Percentiles rank a stretch among this genome's conserved stretches.
Conservation (phyloP, 2,888 invertebrate genomes). For the Melieria omissa region DNA sequence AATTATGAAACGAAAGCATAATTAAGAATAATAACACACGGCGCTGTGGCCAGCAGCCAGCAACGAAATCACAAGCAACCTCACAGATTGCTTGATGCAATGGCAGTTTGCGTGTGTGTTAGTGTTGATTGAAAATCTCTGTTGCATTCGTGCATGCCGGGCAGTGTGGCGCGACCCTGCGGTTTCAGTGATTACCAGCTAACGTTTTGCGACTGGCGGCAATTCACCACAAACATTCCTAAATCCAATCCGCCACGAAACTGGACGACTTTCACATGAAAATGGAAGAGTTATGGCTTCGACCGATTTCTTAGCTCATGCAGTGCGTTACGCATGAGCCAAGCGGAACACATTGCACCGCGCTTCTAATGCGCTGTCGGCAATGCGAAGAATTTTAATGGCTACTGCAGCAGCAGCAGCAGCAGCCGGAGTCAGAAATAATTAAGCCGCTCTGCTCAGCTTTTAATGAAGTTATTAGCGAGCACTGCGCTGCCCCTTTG, state of each 20-base stretch:
- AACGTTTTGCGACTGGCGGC: neutral
- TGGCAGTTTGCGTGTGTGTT: neutral
- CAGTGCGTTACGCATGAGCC: too few species aligned
- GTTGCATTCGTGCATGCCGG: too few species aligned
- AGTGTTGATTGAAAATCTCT: neutral
- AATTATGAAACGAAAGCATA: slow-evolving; percentile 52
- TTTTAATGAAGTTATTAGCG: slow-evolving; percentile 26
- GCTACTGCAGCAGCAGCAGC: neutral
- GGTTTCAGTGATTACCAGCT: neutral
- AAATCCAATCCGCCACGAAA: too few species aligned
- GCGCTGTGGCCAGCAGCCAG: neutral
- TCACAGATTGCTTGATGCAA: neutral
- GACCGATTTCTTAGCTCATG: too few species aligned
- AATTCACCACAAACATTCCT: neutral
- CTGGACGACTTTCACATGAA: neutral
- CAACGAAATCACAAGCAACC: neutral
- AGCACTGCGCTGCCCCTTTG: neutral
- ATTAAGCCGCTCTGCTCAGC: neutral
- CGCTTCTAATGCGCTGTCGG: too few species aligned
- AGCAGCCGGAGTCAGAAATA: neutral
- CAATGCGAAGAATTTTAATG: slow-evolving; percentile 7
- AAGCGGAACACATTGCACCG: too few species aligned
- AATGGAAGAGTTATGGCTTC: too few species aligned
- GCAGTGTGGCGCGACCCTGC: neutral
- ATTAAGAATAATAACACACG: slow-evolving; percentile 59